These are phyloP conservation scores for Thalassaphorura encarpata DNA, from an alignment of 1,140 invertebrate species.

Conservation along the genomic window DNA sequence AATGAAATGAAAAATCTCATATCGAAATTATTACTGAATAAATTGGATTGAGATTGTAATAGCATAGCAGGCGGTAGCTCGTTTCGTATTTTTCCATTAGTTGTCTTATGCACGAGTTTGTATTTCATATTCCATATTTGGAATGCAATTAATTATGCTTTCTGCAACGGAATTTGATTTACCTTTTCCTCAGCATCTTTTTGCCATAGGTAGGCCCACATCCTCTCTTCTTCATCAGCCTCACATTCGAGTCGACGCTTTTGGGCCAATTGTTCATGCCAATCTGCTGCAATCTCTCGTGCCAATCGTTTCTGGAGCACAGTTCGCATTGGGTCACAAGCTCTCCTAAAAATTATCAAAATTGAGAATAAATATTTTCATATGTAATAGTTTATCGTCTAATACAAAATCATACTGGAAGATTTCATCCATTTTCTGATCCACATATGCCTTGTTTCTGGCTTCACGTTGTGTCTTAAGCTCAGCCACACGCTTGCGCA, in stretches of 20 bases:
- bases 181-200: slow-evolving; percentile 27
- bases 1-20: too few relatives aligned
- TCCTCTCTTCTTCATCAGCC: slow-evolving; percentile 15
- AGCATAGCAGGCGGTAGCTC: too few relatives aligned
- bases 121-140: too few relatives aligned
- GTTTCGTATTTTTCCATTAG: too few relatives aligned
- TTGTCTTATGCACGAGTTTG: too few relatives aligned
- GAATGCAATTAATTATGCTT: neutral
- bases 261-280: slow-evolving; percentile 19
- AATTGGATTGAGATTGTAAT: too few relatives aligned
- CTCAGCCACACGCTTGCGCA: slow-evolving; percentile 13
- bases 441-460: slow-evolving; percentile 20
- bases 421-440: slow-evolving; percentile 21
- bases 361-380: neutral
- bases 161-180: neutral
- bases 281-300: slow-evolving; percentile 25
- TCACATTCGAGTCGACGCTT: slow-evolving; percentile 27
- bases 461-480: slow-evolving; percentile 14
- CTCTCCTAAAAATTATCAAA: slow-evolving; percentile 9
- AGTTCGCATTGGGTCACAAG: slow-evolving; percentile 22
- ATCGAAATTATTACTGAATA: too few relatives aligned
- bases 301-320: slow-evolving; percentile 16
- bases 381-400: neutral
- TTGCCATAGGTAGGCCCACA: slow-evolving; percentile 18
- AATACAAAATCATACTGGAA: slow-evolving; percentile 19